Percentiles rank a stretch among this genome's conserved stretches.
phyloP scores from a whole-genome alignment of 2,113 vertebrate species.

The Hydrochoerus hydrochaeris region DNA sequence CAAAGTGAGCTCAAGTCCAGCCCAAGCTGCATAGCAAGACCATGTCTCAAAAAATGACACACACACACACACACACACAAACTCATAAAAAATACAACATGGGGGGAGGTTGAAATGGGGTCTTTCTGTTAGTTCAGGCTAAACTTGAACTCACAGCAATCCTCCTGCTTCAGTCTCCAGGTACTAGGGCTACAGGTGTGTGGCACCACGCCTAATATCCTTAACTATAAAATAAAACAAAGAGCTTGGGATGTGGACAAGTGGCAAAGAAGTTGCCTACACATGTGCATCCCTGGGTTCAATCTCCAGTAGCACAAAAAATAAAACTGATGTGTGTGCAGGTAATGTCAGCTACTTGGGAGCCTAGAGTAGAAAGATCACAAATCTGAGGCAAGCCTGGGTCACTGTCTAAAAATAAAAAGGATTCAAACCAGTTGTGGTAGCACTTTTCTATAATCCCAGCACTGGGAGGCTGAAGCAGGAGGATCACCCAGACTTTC shows the following conservation, averaged over 20 bases:
- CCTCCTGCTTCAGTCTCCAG: not conserved
- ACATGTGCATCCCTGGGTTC: not conserved
- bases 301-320: not conserved
- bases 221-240: not conserved
- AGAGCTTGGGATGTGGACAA: not conserved
- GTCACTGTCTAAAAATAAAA: not conserved
- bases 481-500: not conserved
- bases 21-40: too few relatives aligned
- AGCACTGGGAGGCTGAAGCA: not conserved
- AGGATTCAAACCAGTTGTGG: not conserved
- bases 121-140: not conserved
- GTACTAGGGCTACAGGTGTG: not conserved
- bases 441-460: not conserved
- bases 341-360: not conserved
- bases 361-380: not conserved
- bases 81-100: too few relatives aligned
- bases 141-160: not conserved
- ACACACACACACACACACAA: too few relatives aligned
- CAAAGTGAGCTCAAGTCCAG: too few relatives aligned
- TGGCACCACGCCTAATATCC: not conserved
- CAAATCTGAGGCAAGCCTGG: not conserved
- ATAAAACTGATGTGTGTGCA: not conserved
- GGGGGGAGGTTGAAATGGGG: not conserved
- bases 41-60: too few relatives aligned
- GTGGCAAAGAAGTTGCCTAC: not conserved